Conservation (phyloP, 2,888 invertebrate species). For the Neuroscelio doddi region DNA sequence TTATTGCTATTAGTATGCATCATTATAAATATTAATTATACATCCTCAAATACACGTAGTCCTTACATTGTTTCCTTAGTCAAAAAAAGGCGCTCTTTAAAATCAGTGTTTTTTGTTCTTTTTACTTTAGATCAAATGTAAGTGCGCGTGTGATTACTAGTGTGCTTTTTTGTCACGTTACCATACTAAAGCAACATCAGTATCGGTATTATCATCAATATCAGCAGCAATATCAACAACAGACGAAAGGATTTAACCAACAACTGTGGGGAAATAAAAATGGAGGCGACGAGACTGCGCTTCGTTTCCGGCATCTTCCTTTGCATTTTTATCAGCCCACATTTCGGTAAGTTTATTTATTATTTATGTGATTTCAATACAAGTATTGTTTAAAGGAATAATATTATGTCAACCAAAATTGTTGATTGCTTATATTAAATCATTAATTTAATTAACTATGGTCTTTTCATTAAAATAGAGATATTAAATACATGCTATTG, state of each 20-base stretch:
- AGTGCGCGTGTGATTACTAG: constrained; percentile 58
- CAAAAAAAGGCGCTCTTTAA: too few relatives aligned
- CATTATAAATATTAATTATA: too few relatives aligned
- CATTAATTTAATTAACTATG: too few relatives aligned
- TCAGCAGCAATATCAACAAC: constrained; percentile 19
- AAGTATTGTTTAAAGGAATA: too few relatives aligned
- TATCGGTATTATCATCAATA: too few relatives aligned
- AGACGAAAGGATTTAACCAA: constrained; percentile 49
- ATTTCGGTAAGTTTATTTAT: constrained; percentile 57
- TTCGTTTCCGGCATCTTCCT: constrained; percentile 61
- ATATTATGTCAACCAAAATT: too few relatives aligned
- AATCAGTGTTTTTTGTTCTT: constrained; percentile 28
- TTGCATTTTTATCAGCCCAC: constrained; percentile 57
- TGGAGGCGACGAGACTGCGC: constrained; percentile 59
- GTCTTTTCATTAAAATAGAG: too few relatives aligned
- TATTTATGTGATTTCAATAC: background rate
- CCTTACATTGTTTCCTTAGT: background rate
- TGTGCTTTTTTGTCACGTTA: constrained; percentile 20
- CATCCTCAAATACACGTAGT: background rate
- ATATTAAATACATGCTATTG: too few relatives aligned
- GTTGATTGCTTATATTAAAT: too few relatives aligned
- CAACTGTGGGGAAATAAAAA: constrained; percentile 51
- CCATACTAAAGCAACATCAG: constrained; percentile 4
- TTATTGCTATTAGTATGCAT: too few relatives aligned
- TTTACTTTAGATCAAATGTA: constrained; percentile 62